A percentile compares a stretch with the other conserved stretches of the same genome.
Evolutionary conservation across 1,140 invertebrate genomes (phyloP).

Genomic region (Pararge aegeria): DNA sequence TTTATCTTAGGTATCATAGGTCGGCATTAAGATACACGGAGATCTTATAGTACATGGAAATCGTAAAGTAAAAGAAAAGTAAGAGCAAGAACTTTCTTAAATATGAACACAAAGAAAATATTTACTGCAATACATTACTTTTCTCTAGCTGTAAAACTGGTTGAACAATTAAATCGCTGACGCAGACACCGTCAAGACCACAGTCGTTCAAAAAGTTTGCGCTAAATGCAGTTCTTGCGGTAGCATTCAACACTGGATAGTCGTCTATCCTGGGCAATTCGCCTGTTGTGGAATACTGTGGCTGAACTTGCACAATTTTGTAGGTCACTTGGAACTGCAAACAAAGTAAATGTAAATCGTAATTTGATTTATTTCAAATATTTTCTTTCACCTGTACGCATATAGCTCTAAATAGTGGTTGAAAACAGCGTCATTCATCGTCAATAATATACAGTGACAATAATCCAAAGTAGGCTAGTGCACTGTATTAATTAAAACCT

Average conservation of each 20-base stretch:
- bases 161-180: constrained; percentile 89
- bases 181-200: constrained; percentile 92
- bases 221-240: constrained; percentile 89
- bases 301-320: constrained; percentile 86
- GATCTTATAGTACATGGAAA: no score
- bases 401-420: not conserved
- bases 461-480: no score
- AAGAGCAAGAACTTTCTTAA: no score
- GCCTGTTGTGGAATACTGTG: constrained; percentile 79
- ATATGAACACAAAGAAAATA: no score
- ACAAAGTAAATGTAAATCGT: not conserved
- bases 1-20: not conserved
- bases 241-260: constrained; percentile 94
- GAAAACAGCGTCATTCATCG: no score
- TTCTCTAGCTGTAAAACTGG: constrained; percentile 83
- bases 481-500: no score
- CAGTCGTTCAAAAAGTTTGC: constrained; percentile 96
- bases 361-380: not conserved
- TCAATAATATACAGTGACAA: no score
- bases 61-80: no score
- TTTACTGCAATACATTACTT: constrained; percentile 39
- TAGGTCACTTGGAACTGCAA: constrained; percentile 90
- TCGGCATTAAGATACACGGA: no score
- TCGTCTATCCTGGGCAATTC: constrained; percentile 86
- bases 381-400: no score